Percentiles rank a stretch among this genome's conserved stretches.
Conservation (phyloP, 1,140 invertebrate species). For the Diprion similis region DNA sequence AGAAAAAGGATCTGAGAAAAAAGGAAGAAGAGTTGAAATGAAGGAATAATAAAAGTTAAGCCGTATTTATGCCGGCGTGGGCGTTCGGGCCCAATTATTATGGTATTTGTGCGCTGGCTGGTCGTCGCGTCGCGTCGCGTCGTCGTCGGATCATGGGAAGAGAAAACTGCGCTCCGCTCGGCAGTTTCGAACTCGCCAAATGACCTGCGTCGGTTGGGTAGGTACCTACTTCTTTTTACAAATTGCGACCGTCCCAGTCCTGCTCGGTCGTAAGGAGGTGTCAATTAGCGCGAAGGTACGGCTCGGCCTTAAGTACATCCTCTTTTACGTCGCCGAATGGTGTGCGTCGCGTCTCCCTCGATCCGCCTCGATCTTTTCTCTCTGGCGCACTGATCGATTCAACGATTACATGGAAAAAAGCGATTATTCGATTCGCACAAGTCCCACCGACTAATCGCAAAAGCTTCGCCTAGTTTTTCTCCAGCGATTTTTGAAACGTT, state of each 20-base stretch:
- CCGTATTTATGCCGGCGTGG: conserved; percentile 28
- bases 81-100: conserved; percentile 26
- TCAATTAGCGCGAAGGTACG: not conserved
- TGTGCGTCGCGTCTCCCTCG: too few species aligned
- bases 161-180: not conserved
- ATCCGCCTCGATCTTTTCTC: too few species aligned
- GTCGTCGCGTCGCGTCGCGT: conserved; percentile 16
- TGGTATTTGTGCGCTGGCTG: conserved; percentile 19
- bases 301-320: too few species aligned
- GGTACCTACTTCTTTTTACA: conserved; percentile 3
- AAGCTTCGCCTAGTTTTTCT: too few species aligned
- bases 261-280: not conserved
- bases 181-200: not conserved
- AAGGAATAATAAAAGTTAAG: conserved; percentile 18
- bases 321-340: too few species aligned
- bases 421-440: too few species aligned
- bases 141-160: not conserved
- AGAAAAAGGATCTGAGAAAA: not conserved
- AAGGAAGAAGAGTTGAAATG: not conserved
- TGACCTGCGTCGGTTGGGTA: not conserved
- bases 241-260: not conserved
- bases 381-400: too few species aligned
- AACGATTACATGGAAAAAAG: too few species aligned
- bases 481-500: too few species aligned
- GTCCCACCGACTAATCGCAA: too few species aligned